Evolutionary conservation across 2,797 vertebrate genomes (phyloP), one percentile per base, ranked within the genome.

Genomic region (Lagodon rhomboides): DNA sequence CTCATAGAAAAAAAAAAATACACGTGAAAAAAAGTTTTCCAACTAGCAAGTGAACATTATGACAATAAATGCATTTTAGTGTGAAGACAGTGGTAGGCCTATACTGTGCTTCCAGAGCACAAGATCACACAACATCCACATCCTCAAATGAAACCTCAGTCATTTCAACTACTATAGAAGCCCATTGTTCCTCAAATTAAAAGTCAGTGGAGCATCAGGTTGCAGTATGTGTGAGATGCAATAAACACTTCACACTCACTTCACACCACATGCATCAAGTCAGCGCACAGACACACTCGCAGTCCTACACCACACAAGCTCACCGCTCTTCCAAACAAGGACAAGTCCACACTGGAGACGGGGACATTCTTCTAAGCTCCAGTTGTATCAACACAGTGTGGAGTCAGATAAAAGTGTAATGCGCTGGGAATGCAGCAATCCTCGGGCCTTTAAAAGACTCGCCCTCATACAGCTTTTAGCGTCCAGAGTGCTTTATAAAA

Each of bases 301-400:
- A 83, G 68, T 73, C 78, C 73, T 46, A 34, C 77, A 70, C 55
- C 81, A 72, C 61, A 41, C 47, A 61, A 58, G 59, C 74, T 73
- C 59, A 59, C 51, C 10, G 30, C 76, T 75, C 79, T 87, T 85
- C 92, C 91, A 90, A 93, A 94, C 90, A 93, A 92, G 92, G 93
- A 88, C 89, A 92, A 59, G 84, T 89, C 64, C 71, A 73, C 65
- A 67, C 77, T 67, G 77, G 80, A 86, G 82, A 66, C 80, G 0
- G 44, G 73, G 71, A 77, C 80, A 7, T 80, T 82, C 70, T 60
- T 82, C 80, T 89, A 71, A 91, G 91, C 92, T 89, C 25, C 3
- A 22, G 85, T 88, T 92, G 86, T 83, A 86, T 91, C 89, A 93
- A 94, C 92, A 91, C 71, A 70, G 65, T 1, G 71, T 65, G 34